Evolutionary conservation across 1,140 invertebrate species (phyloP), one percentile per base, ranked within the genome.

Genomic region (Nasonia longicornis): DNA sequence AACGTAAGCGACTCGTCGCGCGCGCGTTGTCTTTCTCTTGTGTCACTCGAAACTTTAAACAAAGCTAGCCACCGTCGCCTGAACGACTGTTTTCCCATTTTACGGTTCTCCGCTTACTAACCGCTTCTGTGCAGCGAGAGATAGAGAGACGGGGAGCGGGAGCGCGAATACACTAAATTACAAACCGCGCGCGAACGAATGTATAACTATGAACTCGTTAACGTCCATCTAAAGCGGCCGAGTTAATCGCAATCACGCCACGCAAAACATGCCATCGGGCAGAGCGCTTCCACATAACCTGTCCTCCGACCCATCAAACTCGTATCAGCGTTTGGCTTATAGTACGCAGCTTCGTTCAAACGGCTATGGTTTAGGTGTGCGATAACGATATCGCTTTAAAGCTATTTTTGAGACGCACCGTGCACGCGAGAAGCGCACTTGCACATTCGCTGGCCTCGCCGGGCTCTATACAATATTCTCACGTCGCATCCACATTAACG

Each of bases 41-140:
- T 64, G 77, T 72, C 70, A 79, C 35, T 79, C 70, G 77, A 79
- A 71, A 79, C 67, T 79, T 77, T 63, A 79, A 79, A 79, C 52
- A 79, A 79, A 79, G 72, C 12, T 35, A 70, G 22, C 66, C 76
- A 58, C 66, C 66, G 45, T 52, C 66, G 67, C 38, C 3, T 26
- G 58, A 64, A 45, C 26, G 26, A 22, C 70, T 64, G 52, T 73
- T 79, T 73, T 79, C 70, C 70, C 71, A 48, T 79, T 79, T 79
- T 58, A 73, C 70, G 35, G n/a, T 73, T 79, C 69, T 79, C 77
- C 69, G 67, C 77, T 72, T 71, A 52, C 31, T 35, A 35, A 35
- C 69, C 35, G 42, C 22, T 67, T 29, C 20, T 67, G 12, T 6
- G 38, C 31, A 71, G 29, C n/a, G 29, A 35, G 14, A 71, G 52